Conservation (phyloP, 2,113 vertebrate genomes). For the Rhinogobius similis region DNA sequence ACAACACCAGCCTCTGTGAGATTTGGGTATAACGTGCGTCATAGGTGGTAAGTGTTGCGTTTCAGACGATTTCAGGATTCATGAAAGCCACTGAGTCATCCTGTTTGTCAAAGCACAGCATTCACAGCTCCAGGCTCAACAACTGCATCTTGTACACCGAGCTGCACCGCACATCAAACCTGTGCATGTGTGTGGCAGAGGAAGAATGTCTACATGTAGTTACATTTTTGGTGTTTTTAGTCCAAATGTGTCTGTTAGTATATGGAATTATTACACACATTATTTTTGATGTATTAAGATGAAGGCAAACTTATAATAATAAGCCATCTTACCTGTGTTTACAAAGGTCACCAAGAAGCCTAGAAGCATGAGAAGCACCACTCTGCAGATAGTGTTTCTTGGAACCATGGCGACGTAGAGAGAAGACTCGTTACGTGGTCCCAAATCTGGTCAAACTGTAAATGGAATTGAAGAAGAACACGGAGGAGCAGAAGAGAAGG, state of each 20-base stretch:
- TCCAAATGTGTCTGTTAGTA: background rate
- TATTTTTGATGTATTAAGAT: background rate
- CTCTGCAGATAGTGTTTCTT: slow-evolving; percentile 55
- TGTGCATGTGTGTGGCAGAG: slow-evolving; percentile 3
- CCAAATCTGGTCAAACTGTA: slow-evolving; percentile 41
- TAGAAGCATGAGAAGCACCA: slow-evolving; percentile 63
- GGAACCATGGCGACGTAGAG: slow-evolving; percentile 62
- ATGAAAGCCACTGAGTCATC: slow-evolving; percentile 51
- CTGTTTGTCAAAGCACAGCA: slow-evolving; percentile 60
- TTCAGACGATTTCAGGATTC: slow-evolving; percentile 33
- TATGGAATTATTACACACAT: no score
- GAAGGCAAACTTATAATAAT: background rate
- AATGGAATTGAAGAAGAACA: slow-evolving; percentile 39
- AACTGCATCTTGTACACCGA: slow-evolving; percentile 58
- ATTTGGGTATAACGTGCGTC: slow-evolving; percentile 10
- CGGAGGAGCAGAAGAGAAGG: slow-evolving; percentile 15
- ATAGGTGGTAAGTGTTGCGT: slow-evolving; percentile 22
- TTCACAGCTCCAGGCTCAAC: slow-evolving; percentile 49
- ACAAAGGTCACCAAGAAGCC: slow-evolving; percentile 61
- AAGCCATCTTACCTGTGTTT: slow-evolving; percentile 70
- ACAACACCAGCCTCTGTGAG: background rate
- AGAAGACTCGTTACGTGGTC: slow-evolving; percentile 19
- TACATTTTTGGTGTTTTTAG: background rate
- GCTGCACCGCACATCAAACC: slow-evolving; percentile 13
- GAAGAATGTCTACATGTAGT: background rate